Evolutionary conservation across 2,113 vertebrate genomes (phyloP).

Genomic region (Cisticola juncidis): DNA sequence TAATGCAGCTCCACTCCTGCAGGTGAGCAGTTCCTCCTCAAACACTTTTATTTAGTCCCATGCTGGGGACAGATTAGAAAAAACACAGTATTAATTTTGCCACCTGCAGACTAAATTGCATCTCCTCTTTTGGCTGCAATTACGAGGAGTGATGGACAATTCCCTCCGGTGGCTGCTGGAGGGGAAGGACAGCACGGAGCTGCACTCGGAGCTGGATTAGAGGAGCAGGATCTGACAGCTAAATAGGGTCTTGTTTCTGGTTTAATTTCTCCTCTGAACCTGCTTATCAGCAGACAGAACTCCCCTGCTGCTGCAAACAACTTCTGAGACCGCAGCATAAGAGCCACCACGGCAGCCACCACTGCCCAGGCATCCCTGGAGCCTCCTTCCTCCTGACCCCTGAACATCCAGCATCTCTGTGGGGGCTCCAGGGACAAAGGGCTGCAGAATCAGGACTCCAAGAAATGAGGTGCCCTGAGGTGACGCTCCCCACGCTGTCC

Average conservation of each 20-base stretch:
- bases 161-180: not conserved
- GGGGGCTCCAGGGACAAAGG: not conserved
- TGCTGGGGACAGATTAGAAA: conserved; percentile 63
- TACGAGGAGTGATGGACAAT: not conserved
- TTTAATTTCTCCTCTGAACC: not conserved
- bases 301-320: not conserved
- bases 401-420: not conserved
- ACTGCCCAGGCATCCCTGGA: not conserved
- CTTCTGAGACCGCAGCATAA: rapidly evolving
- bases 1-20: conserved; percentile 24
- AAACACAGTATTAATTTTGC: conserved; percentile 62
- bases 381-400: not conserved
- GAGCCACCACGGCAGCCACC: not conserved
- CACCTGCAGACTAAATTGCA: conserved; percentile 38
- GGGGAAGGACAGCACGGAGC: not conserved
- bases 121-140: conserved; percentile 5
- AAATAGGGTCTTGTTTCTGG: not conserved
- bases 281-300: not conserved
- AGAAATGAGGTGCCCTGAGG: rapidly evolving
- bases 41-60: conserved; percentile 60
- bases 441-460: not conserved
- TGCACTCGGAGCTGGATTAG: not conserved
- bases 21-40: conserved; percentile 51
- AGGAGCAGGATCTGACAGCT: conserved; percentile 1
- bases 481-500: not conserved